Evolutionary conservation across 2,113 vertebrate genomes (phyloP), one percentile per base, ranked within the genome.

Genomic region (Ondatra zibethicus): DNA sequence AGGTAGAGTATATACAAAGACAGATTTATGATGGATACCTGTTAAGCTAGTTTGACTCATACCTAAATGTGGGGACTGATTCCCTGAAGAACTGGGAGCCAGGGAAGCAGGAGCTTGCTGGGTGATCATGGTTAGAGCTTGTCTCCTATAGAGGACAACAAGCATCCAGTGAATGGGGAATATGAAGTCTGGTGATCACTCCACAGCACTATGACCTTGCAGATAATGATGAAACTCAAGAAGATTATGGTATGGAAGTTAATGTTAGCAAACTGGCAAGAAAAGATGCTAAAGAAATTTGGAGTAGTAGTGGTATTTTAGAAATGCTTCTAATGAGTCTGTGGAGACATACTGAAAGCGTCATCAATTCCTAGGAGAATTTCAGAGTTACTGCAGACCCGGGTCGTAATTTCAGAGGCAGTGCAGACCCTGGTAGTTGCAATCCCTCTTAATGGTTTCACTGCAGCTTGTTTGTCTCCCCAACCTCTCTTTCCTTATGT

Each of bases 61-160:
- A 65, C 31, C n/a, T 81, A 36, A 87, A n/a, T 72, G 9, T 75
- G 14, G 33, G 6, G 17, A 47, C 33, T 12, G 14, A 58, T 76
- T 50, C 33, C 4, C 33, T 66, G 5, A 29, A 10, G 23, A 92
- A 76, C 2, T 12, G 10, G 9, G 61, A 29, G 5, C 12, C 0
- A 68, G 75, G n/a, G 52, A 2, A n/a, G 50, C 5, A 89, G 55
- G 42, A 36, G 8, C 55, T 75, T 55, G 0, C 4, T 33, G 36
- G 11, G 0, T 11, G 2, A 0, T 27, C 61, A 73, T 0, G 3
- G 17, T 31, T 19, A 88, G n/a, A n/a, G 11, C 33, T 23, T 7
- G 3, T 21, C 27, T 55, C 55, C 27, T 29, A 7, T 2, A 80
- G 19, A 72, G 10, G 36, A 12, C 12, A 29, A 14, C 5, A 52